Evolutionary conservation across 2,888 invertebrate genomes (phyloP), one percentile per base, ranked within the genome.

Genomic region (Epinotia ramella): DNA sequence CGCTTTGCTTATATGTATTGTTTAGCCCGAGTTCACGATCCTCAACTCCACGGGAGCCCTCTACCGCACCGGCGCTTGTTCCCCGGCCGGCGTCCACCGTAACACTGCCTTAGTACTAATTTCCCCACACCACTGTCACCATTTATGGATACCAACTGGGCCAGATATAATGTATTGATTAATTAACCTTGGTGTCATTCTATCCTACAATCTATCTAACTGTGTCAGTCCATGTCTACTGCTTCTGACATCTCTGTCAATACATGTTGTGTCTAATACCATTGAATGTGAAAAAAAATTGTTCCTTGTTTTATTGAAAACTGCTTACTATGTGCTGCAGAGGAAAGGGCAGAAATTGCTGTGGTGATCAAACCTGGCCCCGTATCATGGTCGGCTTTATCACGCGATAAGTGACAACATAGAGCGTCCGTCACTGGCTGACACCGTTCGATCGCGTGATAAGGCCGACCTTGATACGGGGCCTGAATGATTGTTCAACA

Each of bases 1-100:
- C 70, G 75, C 75, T 75, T 75, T 66, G 75, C 75, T 75, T 75
- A 66, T 40, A 63, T 71, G 65, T 66, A 71, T 75, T 70, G 53
- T 75, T 73, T 53, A 53, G 49, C 70, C 28, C 12, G 33, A 33
- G 69, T 64, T 53, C 53, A 75, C 60, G n/a, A 64, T 49, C 65
- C 44, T 49, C 63, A 46, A 44, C 60, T 18, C 33, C 60, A 65
- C 69, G 69, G 59, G 64, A 46, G 24, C 66, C 69, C 44, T 60
- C 24, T 24, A 60, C 40, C 24, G 44, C 60, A 66, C 75, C 16
- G 75, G 11, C 60, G 56, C 71, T 71, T 65, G 40, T 18, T 57
- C 69, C 57, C 13, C 49, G 59, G 28, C 64, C 60, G 20, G 60
- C 57, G 53, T 69, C 33, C 13, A 53, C 24, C 40, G 44, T 71